Evolutionary conservation across 2,888 invertebrate species (phyloP), one percentile per base, ranked within the genome.

Genomic region (Agrenia bidenticulata): DNA sequence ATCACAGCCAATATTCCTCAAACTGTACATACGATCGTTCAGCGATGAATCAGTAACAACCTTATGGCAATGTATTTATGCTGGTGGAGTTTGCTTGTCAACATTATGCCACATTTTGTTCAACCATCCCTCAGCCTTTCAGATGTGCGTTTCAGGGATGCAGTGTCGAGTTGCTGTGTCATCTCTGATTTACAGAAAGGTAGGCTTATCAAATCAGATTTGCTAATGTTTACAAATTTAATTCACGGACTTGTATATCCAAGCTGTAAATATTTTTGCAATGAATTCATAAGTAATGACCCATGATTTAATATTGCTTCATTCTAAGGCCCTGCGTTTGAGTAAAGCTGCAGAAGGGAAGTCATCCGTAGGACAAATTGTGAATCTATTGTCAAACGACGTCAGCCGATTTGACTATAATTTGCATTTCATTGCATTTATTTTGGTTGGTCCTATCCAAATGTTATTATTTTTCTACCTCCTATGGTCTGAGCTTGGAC

Each of bases 371-470:
- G 96, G 96, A 0, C 93, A 96, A 80, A 87, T 96, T 64, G 93
- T 97, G 32, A 96, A 96, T 80, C 85, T 97, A n/a, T 82, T 98
- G 65, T 94, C 96, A 0, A 98, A 96, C 79, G 97, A 98, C 80
- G 92, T 96, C 73, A 91, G 90, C 77, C 86, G 90, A 61, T 94
- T 97, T 79, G 97, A 97, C 79, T 86, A 93, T 78, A 90, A 91
- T n/a, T 85, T 93, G 62, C 86, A 92, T 74, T 91, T 95, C 79
- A 81, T 93, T 9, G 95, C 95, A 81, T 95, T 91, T 79, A 83
- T 94, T 39, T 93, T 94, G 92, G 88, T 94, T 68, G 94, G 92
- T 0, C 92, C 94, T 0, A 78, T 92, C 23, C 89, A 94, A 76
- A 89, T 92, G 0, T 80, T 88, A 57, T 85, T 92, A 73, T 87